Conservation (phyloP, 37 sponge, comb jelly and placozoan species). For the Trichoplax adhaerens region DNA sequence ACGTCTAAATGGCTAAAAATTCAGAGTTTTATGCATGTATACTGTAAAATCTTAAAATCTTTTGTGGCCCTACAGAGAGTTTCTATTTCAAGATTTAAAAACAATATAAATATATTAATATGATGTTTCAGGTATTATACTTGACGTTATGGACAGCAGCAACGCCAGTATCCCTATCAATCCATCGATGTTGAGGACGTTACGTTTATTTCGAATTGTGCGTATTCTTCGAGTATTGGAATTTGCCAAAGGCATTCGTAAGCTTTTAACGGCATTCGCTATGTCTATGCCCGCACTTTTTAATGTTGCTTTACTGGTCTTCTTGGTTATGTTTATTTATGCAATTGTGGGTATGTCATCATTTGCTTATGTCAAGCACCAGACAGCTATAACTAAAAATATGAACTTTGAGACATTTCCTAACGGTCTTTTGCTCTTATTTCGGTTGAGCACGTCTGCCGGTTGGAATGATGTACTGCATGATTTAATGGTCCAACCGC, state of each 20-base stretch:
- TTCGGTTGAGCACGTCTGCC: constrained; percentile 16
- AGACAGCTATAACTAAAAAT: constrained; percentile 9
- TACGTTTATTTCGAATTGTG: constrained; percentile 17
- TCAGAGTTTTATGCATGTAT: too few relatives aligned
- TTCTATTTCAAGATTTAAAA: too few relatives aligned
- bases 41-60: too few relatives aligned
- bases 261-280: constrained; percentile 9
- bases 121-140: too few relatives aligned
- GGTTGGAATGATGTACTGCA: constrained; percentile 29
- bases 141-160: constrained; percentile 7
- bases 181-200: constrained; percentile 13
- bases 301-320: constrained; percentile 20
- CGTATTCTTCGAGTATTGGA: constrained; percentile 16
- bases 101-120: too few relatives aligned
- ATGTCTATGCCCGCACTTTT: constrained; percentile 20
- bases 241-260: constrained; percentile 18
- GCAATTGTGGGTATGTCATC: constrained; percentile 16
- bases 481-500: constrained; percentile 12
- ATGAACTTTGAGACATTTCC: constrained; percentile 13
- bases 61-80: too few relatives aligned
- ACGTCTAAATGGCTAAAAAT: too few relatives aligned
- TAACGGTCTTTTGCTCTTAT: constrained; percentile 12
- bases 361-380: constrained; percentile 12
- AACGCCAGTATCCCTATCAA: constrained; percentile 3
- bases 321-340: constrained; percentile 27